Conservation (phyloP, 2,888 invertebrate species). For the Dynastes tityus region DNA sequence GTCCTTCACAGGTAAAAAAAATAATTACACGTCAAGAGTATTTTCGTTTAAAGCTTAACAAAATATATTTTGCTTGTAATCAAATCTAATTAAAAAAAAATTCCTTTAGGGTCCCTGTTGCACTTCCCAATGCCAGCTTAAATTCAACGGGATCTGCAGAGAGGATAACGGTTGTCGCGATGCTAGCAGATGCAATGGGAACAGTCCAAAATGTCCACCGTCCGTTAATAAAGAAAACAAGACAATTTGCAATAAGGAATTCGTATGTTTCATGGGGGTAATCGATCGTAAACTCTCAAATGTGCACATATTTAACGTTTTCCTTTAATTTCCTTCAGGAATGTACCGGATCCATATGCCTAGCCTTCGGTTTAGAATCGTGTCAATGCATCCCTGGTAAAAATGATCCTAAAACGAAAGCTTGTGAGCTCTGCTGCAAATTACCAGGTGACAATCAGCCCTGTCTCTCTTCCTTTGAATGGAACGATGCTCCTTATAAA, state of each 20-base stretch:
- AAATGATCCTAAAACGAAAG: constrained; percentile 86
- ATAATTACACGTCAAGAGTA: no score
- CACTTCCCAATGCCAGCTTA: constrained; percentile 87
- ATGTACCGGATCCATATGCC: constrained; percentile 98
- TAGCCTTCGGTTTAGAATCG: constrained; percentile 95
- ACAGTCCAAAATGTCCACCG: constrained; percentile 91
- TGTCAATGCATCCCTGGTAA: constrained; percentile 91
- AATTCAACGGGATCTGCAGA: constrained; percentile 90
- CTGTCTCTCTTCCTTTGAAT: constrained; percentile 91
- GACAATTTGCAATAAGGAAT: constrained; percentile 96
- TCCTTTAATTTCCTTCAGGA: constrained; percentile 74
- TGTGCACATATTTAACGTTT: not conserved
- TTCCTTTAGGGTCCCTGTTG: constrained; percentile 93
- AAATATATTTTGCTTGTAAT: no score
- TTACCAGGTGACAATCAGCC: constrained; percentile 85
- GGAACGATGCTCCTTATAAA: constrained; percentile 91
- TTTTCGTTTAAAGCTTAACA: no score
- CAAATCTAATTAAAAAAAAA: not conserved
- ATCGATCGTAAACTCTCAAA: constrained; percentile 66
- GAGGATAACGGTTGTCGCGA: constrained; percentile 95
- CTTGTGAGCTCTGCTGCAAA: constrained; percentile 95
- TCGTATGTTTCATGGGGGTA: constrained; percentile 97
- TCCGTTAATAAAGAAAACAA: constrained; percentile 94
- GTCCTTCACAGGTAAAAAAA: constrained; percentile 82
- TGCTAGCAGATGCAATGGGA: constrained; percentile 92